Base-by-base conservation (phyloP, 2,113 vertebrate genomes). In the Callaeas wilsoni region DNA sequence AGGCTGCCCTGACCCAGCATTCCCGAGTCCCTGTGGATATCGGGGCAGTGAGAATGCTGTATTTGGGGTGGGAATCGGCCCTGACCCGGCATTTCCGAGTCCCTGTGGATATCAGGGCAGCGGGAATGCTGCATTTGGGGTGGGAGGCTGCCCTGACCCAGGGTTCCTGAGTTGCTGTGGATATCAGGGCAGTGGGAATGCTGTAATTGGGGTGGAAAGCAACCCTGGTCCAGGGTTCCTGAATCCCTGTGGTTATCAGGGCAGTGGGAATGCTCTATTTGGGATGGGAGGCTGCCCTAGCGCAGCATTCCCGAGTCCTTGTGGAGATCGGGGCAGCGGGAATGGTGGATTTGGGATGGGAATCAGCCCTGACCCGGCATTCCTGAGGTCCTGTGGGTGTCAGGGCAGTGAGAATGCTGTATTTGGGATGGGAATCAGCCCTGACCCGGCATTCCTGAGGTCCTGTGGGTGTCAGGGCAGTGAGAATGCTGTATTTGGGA, bases 111-210 rank as follows among this genome's bases (percentile, higher is more conserved):
- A n/a, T n/a, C n/a, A n/a, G n/a, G n/a, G n/a, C n/a, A n/a, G n/a
- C n/a, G n/a, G n/a, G n/a, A 32, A 63, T 2, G 33, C 47, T 49
- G 32, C 6, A 1, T 33, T 27, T 4, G 5, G 64, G 30, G 3
- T 8, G 33, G 18, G 70, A 44, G 2, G 9, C 20, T 4, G 22
- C 41, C 8, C 0, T 25, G 15, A 4, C 50, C 63, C 2, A 23
- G 52, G 15, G 21, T 19, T 49, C 25, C 35, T 2, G n/a, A 30
- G 35, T 30, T 4, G 6, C 27, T 63, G 16, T 23, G 47, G n/a
- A 2, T 7, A 25, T n/a, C 63, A 13, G 63, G 22, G 42, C 16
- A 25, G 7, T 42, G 23, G 32, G 44, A 16, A 27, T n/a, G 44
- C 57, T 60, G n/a, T 7, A 26, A 25, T 59, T 59, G n/a, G 22